These are phyloP conservation scores for Muscicapa comitata DNA, from an alignment of 2,797 vertebrate species.

Conservation along the genomic window DNA sequence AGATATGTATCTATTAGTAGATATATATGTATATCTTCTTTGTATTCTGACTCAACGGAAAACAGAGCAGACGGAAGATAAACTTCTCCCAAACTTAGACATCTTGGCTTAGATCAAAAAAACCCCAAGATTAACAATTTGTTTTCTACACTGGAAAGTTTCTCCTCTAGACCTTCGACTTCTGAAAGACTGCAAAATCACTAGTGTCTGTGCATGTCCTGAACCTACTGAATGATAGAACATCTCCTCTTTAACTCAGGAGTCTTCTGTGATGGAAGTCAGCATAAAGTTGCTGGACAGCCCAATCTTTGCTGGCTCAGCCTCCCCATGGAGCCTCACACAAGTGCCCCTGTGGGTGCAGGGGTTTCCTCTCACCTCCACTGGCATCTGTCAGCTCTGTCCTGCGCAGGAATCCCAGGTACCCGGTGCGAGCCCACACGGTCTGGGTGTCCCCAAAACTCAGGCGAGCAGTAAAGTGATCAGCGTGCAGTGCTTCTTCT, in stretches of 20 bases:
- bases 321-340: background rate
- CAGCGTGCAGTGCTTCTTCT: constrained; percentile 90
- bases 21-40: background rate
- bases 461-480: constrained; percentile 92
- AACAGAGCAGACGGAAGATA: background rate
- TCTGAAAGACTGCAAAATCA: background rate
- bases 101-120: background rate
- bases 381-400: constrained; percentile 94
- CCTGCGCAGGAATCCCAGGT: constrained; percentile 93
- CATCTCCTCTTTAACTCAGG: background rate
- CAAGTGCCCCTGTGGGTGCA: too few relatives aligned
- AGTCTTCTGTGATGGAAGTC: background rate
- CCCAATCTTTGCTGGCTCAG: background rate
- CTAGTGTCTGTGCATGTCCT: background rate
- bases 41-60: background rate
- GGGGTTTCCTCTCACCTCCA: constrained; percentile 80
- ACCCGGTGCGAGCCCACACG: constrained; percentile 91
- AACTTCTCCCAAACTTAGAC: background rate
- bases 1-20: too few relatives aligned
- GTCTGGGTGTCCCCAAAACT: constrained; percentile 96
- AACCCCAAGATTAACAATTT: background rate
- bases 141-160: background rate
- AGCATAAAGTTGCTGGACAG: background rate
- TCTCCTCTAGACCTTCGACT: background rate
- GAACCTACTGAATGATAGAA: background rate